A percentile compares a stretch with the other conserved stretches of the same genome.
phyloP scores from a whole-genome alignment of 2,797 vertebrate genomes.

The Rhinophrynus dorsalis region DNA sequence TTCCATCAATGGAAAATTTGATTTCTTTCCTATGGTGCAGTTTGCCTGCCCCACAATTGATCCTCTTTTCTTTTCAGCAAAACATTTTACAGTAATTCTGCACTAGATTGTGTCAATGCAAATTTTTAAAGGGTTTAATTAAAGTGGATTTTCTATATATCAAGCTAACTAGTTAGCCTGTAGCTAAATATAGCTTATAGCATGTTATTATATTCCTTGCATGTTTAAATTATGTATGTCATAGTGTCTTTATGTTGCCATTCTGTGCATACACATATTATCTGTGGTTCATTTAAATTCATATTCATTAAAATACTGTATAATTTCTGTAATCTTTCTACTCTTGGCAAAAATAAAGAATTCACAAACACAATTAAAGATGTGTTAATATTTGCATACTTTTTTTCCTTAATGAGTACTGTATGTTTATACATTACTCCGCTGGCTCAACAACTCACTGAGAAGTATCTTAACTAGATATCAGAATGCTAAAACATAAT shows the following conservation, averaged over 20 bases:
- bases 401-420: slow-evolving; percentile 25
- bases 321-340: slow-evolving; percentile 27
- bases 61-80: no score
- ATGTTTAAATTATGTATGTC: neutral
- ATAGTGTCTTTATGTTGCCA: neutral
- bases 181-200: neutral
- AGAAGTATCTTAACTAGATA: slow-evolving; percentile 12
- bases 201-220: neutral
- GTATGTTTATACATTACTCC: slow-evolving; percentile 23
- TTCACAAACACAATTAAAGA: slow-evolving; percentile 33
- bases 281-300: slow-evolving; percentile 27
- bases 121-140: no score
- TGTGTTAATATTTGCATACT: slow-evolving; percentile 37
- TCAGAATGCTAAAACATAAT: neutral
- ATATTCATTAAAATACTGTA: slow-evolving; percentile 22
- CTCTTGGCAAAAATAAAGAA: slow-evolving; percentile 8
- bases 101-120: no score
- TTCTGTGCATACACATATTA: slow-evolving; percentile 2
- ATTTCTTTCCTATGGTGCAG: no score
- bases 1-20: no score
- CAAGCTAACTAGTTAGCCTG: no score
- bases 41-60: no score
- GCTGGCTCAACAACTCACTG: slow-evolving; percentile 21
- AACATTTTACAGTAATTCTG: no score
- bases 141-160: no score